Evolutionary conservation across 2,797 vertebrate genomes (phyloP).

Genomic region (Rhabdophis nuchalis): DNA sequence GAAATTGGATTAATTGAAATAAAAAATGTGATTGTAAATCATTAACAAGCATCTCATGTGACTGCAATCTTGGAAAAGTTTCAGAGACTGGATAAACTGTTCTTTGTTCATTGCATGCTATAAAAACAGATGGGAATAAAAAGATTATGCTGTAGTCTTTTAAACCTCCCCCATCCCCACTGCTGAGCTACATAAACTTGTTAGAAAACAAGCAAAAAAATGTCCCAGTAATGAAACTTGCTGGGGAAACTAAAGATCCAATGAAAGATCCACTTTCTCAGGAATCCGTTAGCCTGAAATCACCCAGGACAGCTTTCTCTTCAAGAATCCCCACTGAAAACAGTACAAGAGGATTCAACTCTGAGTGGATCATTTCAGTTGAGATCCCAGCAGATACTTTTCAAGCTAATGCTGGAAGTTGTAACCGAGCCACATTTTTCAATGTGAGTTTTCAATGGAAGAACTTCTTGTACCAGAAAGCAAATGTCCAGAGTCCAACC

Average conservation of each 20-base stretch:
- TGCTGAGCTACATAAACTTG: too few relatives aligned
- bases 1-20: neutral
- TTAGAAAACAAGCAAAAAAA: neutral
- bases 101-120: neutral
- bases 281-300: neutral
- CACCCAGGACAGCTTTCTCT: neutral
- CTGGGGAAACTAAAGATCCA: neutral
- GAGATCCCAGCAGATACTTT: neutral
- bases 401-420: neutral
- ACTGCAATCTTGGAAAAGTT: neutral
- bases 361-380: neutral
- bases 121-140: neutral
- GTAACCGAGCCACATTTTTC: neutral
- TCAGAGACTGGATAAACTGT: neutral
- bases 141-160: neutral
- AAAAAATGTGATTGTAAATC: neutral
- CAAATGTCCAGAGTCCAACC: neutral
- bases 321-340: neutral
- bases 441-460: neutral
- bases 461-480: neutral
- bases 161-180: accelerated
- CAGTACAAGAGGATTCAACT: neutral
- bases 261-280: neutral
- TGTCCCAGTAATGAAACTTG: neutral
- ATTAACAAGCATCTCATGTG: neutral